These are phyloP conservation scores for Chrysolina americana DNA, from an alignment of 2,888 invertebrate genomes.

Conservation along the genomic window DNA sequence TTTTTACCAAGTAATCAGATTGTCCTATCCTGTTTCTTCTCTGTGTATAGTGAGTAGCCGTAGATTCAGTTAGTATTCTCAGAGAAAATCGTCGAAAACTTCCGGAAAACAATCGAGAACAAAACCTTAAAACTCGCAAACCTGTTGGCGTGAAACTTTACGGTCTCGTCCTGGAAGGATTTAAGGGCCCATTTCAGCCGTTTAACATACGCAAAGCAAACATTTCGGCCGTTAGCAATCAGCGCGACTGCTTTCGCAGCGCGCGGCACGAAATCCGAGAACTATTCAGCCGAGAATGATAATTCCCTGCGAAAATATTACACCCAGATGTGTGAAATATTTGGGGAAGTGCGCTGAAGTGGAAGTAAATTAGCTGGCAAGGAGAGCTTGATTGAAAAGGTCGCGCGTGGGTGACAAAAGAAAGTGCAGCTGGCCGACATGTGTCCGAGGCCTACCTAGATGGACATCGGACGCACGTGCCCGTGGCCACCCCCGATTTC, in stretches of 20 bases:
- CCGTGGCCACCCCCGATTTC: constrained; percentile 65
- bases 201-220: constrained; percentile 22
- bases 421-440: constrained; percentile 66
- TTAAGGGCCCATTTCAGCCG: constrained; percentile 19
- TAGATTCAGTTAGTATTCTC: no score
- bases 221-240: constrained; percentile 30
- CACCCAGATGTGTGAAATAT: constrained; percentile 66
- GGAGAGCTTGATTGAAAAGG: constrained; percentile 62
- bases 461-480: constrained; percentile 65
- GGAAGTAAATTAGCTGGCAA: constrained; percentile 66
- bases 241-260: constrained; percentile 14
- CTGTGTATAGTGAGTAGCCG: no score
- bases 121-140: background rate
- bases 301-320: constrained; percentile 58
- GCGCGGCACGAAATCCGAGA: constrained; percentile 45
- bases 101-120: background rate
- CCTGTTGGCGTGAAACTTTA: background rate
- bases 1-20: no score
- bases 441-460: constrained; percentile 63
- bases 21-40: no score
- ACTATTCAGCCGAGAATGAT: constrained; percentile 48
- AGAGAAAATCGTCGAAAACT: background rate
- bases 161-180: constrained; percentile 2
- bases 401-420: constrained; percentile 68
- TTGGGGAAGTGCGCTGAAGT: constrained; percentile 62